phyloP scores from a whole-genome alignment of 2,113 vertebrate species.

The Oceanodroma tethys region DNA sequence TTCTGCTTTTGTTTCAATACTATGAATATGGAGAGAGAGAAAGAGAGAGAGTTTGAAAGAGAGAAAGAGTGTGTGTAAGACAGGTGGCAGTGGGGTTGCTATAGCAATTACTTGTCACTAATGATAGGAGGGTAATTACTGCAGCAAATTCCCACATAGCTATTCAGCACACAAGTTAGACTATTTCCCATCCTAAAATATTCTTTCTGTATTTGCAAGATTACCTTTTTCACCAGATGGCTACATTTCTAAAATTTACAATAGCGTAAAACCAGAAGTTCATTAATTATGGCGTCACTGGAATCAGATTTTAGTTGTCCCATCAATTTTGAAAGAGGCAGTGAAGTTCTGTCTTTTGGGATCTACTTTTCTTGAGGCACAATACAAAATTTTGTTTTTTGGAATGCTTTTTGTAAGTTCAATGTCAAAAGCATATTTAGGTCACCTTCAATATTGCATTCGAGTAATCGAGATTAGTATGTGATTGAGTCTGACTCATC shows the following conservation, averaged over 20 bases:
- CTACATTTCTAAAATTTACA: slow-evolving; percentile 19
- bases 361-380: not conserved
- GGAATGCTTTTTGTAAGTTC: not conserved
- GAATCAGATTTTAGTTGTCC: not conserved
- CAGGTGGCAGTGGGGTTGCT: slow-evolving; percentile 79
- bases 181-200: slow-evolving; percentile 64
- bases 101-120: slow-evolving; percentile 81
- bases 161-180: slow-evolving; percentile 76
- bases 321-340: not conserved
- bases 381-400: not conserved
- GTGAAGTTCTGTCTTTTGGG: not conserved
- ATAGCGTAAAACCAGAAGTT: not conserved
- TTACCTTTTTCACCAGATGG: slow-evolving; percentile 45
- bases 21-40: slow-evolving; percentile 48
- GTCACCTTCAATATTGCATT: slow-evolving; percentile 21
- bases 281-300: not conserved
- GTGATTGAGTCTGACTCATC: slow-evolving; percentile 45
- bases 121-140: slow-evolving; percentile 81
- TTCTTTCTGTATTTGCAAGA: slow-evolving; percentile 39
- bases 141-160: slow-evolving; percentile 75
- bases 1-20: slow-evolving; percentile 67
- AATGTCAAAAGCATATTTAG: slow-evolving; percentile 2
- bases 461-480: not conserved
- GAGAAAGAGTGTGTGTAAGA: slow-evolving; percentile 64
- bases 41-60: not conserved